Evolutionary conservation across 2,797 vertebrate species (phyloP), one percentile per base, ranked within the genome.

Genomic region (Carcharodon carcharias): DNA sequence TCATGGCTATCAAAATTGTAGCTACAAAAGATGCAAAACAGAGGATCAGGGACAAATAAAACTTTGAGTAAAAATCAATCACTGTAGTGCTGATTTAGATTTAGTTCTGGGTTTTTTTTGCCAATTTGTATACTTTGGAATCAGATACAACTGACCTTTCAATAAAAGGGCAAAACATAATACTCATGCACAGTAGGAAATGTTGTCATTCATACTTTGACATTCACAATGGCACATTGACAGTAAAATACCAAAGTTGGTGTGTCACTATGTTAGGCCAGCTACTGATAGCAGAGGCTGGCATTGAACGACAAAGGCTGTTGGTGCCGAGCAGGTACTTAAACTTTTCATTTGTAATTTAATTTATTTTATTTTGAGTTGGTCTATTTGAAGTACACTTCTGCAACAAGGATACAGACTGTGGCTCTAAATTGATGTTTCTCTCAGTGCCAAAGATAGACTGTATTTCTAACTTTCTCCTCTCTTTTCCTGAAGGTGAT

Each of bases 191-290:
- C 61, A 40, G 61, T 23, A 28, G 23, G n/a, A 40, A 26, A 65
- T 65, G 63, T 93, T 63, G 80, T 82, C 80, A 82, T 45, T 45
- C 82, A 26, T 85, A 67, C 45, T 45, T 93, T 45, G n/a, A 23
- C 21, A 65, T n/a, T 45, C 14, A 65, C 63, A 93, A 40, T 93
- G 63, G n/a, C 63, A 93, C 82, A 67, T 54, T 93, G 35, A 45
- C 61, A 26, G n/a, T 93, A 67, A 93, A 40, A 93, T 67, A 93
- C 65, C 65, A 93, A 93, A 93, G 63, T 67, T 93, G 63, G 63
- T 45, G 61, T 67, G 65, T 45, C 40, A 67, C 18, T 21, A 67
- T 67, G n/a, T 93, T 11, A 9, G 11, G 21, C 88, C 88, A 58
- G 56, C 61, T 92, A 35, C 89, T 65, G 61, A 45, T 45, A 26